Base-by-base conservation (phyloP, 2,888 invertebrate species). In the Drosophila leonis region DNA sequence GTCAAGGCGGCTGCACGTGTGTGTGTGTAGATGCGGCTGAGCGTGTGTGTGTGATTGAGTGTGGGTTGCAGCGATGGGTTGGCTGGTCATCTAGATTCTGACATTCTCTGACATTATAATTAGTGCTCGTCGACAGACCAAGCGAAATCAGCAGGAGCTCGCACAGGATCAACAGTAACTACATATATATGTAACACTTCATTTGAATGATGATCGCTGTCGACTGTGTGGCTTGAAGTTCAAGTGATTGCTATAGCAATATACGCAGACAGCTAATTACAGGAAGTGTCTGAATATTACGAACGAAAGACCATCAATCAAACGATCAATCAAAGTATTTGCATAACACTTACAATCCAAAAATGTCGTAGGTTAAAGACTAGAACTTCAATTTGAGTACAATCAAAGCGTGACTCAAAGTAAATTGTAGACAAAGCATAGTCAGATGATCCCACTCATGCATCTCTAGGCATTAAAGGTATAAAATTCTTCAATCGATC, bases 21-120 rank as follows among this genome's bases (percentile, higher is more conserved):
- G 41, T 63, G 65, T 55, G 60, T 35, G 49, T 59, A 37, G 61
- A 64, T 39, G 20, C 18, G 57, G n/a, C n/a, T 37, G 42, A 42
- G 20, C 20, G 27, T 39, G 15, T 60, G 72, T 51, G 68, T 42
- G 39, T 42, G 46, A 37, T 27, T 63, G 55, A 42, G 62, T 72
- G 71, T 71, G 64, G 73, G 49, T 64, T 46, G 63, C 71, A 48
- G 35, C 59, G 51, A 55, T 18, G 20, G 52, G 35, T 33, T 35
- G 35, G 59, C 15, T 42, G 59, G 71, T 39, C 61, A 65, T 29
- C 57, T 33, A 67, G 60, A 56, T 6, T n/a, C n/a, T n/a, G n/a
- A n/a, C 37, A 27, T 31, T 62, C 65, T 8, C 78, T 78, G 89
- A 85, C 84, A 87, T 84, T 70, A 48, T 87, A 84, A 84, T 84